Evolutionary conservation across 2,888 invertebrate genomes (phyloP), one percentile per base, ranked within the genome.

Genomic region (Sturmia bella): DNA sequence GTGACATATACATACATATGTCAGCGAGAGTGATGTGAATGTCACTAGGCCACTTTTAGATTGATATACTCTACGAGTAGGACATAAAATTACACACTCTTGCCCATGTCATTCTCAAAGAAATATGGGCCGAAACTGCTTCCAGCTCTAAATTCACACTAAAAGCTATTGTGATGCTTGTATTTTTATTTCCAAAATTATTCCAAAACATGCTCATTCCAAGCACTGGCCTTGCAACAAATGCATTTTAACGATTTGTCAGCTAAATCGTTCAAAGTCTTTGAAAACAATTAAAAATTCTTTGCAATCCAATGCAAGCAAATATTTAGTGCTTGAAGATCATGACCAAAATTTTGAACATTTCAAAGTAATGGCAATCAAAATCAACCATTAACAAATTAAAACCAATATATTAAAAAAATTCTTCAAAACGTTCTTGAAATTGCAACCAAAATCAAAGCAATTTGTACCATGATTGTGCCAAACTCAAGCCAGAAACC

Each of bases 271-370:
- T 32, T 70, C 48, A n/a, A 70, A 37, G 45, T 48, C 15, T 59
- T 32, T 37, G 15, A 69, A 48, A 32, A n/a, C 15, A 57, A 19
- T 41, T 61, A 43, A 19, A 50, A 1, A 21, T 52, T 50, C 39
- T 39, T 66, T 39, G 43, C 13, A 41, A 48, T 4, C 24, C 37
- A 37, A 43, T 57, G n/a, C 17, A 21, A 17, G 1, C 32, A 32
- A 32, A 32, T 32, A 32, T 32, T 32, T 32, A 32, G 32, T 32
- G 24, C 48, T 21, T 81, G 74, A 82, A 82, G 82, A 82, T 82
- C 82, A 82, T 82, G 70, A 82, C 66, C 78, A 82, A 82, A 78
- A 82, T 74, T 78, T 57, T 64, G n/a, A 66, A 70, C 52, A 66
- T 27, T 50, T 43, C 13, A 21, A 64, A 70, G 9, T 56, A 70